Evolutionary conservation across 2,797 vertebrate genomes (phyloP), one percentile per base, ranked within the genome.

Genomic region (Xyrichtys novacula): DNA sequence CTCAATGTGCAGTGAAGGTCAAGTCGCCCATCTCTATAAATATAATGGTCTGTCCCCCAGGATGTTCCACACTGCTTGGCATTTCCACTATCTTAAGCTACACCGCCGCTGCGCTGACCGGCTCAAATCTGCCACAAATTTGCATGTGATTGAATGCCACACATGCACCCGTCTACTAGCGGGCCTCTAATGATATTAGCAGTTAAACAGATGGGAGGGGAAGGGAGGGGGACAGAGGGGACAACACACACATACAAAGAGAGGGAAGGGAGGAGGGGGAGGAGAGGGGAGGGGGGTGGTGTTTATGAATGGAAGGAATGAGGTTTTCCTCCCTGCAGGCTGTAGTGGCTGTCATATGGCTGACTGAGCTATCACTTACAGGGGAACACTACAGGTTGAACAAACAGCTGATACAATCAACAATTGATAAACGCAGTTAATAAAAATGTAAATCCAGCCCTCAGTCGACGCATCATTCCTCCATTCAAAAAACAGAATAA

Each of bases 1-100:
- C 76, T 92, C 86, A 69, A 74, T 83, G 88, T 89, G 90, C 88
- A 86, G 88, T 93, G 91, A 94, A 94, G 93, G 94, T 94, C 92
- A 92, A 93, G 89, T 88, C 83, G 74, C 78, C 86, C 71, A 70
- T 85, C 85, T 89, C 92, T 93, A 94, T 91, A 94, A 94, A 95
- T 94, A 94, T 90, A 89, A 91, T 85, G 88, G 89, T 93, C 90
- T 91, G 88, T 91, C 90, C 92, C 93, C 85, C 88, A 75, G 91
- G 91, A 92, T 88, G 85, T 78, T 89, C 86, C 88, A 76, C 86
- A 65, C 75, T 54, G 85, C 83, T 60, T 71, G 91, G 87, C 90
- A 91, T 92, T 91, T 92, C 89, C 88, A 89, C 84, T 74, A 85
- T 89, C 88, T 82, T 60, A 89, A 88, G 86, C 90, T 46, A 54